Base-by-base conservation (phyloP, 2,113 vertebrate species). In the Gorsachius goisagi region DNA sequence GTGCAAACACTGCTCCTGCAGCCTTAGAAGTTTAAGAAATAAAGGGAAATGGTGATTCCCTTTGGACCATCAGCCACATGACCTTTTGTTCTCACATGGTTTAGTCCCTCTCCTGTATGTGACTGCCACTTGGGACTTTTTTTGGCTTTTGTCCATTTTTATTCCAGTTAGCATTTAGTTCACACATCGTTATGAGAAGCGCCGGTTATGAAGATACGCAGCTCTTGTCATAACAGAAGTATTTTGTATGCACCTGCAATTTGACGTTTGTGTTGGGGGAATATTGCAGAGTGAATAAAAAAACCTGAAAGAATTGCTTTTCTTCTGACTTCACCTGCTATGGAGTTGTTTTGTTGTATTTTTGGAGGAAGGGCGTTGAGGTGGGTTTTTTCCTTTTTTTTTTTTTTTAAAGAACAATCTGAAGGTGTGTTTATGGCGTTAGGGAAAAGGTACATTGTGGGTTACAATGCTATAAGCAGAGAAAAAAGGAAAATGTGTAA, bases 171-270 rank as follows among this genome's bases (percentile, higher is more conserved):
- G 93, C 95, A 95, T 98, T 98, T 95, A 95, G 92, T 95, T 98
- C 98, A 96, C 97, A 98, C 97, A 82, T 98, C 93, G 9, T 98
- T 98, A 97, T 68, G 82, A 96, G 93, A 97, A 98, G 93, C 76
- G 39, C 92, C 80, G 47, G 77, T 97, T 96, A 91, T 53, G 37
- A 93, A 97, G 97, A 97, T 95, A 93, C 80, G 6, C 93, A 97
- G 97, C 89, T 83, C 95, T 97, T 98, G 97, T 98, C 96, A 97
- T 94, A 95, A 96, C 95, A 96, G 91, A 97, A 97, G 75, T 95
- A 97, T 97, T 97, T 93, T 6, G 6, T 58, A 37, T 95, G 96
- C 97, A 98, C 97, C 98, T 98, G 98, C 97, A 97, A 90, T 93
- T 95, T 96, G 96, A 97, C 23, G 2, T 92, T 96, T 95, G 93